Percentiles rank a stretch among this genome's conserved stretches.
These are phyloP conservation scores for Acanthoscelides obtectus DNA, from an alignment of 2,888 invertebrate genomes.

Conservation along the genomic window DNA sequence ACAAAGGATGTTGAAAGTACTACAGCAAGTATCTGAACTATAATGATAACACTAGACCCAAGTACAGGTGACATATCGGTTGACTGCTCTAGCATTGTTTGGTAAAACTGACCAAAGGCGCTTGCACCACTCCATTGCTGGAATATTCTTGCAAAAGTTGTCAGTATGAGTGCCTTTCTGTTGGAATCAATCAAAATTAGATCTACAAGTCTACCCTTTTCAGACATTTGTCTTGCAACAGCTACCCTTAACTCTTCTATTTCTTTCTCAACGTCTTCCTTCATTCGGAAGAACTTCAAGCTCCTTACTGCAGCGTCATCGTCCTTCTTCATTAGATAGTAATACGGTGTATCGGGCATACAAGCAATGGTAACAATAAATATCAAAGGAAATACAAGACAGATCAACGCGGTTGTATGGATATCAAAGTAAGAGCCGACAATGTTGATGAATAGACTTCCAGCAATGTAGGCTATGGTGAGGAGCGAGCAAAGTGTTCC, in stretches of 20 bases:
- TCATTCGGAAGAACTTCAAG: conserved; percentile 30
- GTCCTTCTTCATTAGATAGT: conserved; percentile 31
- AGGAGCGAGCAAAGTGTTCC: conserved; percentile 25
- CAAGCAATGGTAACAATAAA: conserved; percentile 28
- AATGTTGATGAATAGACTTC: conserved; percentile 20
- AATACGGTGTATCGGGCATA: conserved; percentile 42
- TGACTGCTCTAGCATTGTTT: conserved; percentile 39
- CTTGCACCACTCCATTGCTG: conserved; percentile 35
- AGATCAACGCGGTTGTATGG: conserved; percentile 21
- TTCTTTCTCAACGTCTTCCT: conserved; percentile 32
- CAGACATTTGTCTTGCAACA: conserved; percentile 36
- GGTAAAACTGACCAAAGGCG: conserved; percentile 33
- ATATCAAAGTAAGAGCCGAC: conserved; percentile 32
- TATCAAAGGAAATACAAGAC: conserved; percentile 28
- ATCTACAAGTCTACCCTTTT: conserved; percentile 51
- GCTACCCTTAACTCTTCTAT: conserved; percentile 26
- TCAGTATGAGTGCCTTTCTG: conserved; percentile 58
- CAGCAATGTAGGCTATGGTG: not conserved
- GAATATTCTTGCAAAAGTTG: conserved; percentile 48
- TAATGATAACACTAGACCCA: conserved; percentile 46
- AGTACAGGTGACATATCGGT: conserved; percentile 32
- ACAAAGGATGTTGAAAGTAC: conserved; percentile 33
- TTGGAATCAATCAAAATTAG: conserved; percentile 54
- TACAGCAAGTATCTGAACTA: conserved; percentile 41
- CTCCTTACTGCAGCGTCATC: conserved; percentile 26